A percentile compares a stretch with the other conserved stretches of the same genome.
Evolutionary conservation across 53 echinoderm and acorn worm species (phyloP).

Genomic region (Echinometra lucunter): DNA sequence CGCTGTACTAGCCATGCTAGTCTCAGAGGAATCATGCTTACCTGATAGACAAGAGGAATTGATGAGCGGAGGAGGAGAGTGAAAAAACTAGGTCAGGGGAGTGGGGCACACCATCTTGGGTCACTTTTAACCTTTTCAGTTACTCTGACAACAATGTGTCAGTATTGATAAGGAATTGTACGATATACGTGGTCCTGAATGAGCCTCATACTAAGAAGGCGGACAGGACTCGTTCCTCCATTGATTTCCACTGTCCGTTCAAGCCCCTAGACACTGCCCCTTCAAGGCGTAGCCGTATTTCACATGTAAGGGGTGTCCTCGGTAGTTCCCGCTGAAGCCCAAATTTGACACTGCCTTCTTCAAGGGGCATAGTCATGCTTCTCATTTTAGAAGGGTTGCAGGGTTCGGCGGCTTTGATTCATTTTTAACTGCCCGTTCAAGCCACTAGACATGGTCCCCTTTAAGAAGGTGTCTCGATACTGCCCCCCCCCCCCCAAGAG

Average conservation of each 20-base stretch:
- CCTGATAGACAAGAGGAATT: not conserved
- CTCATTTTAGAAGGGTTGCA: too few relatives aligned
- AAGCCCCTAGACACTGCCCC: not conserved
- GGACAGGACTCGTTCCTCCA: not conserved
- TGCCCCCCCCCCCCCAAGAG: not conserved
- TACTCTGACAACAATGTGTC: not conserved
- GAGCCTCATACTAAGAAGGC: not conserved
- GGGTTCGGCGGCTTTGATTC: too few relatives aligned
- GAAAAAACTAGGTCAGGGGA: not conserved
- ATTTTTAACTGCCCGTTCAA: not conserved
- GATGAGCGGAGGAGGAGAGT: not conserved
- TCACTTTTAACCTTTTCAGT: not conserved
- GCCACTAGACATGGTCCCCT: not conserved
- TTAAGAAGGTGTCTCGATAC: too few relatives aligned
- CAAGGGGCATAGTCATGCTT: too few relatives aligned
- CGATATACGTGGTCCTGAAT: slow-evolving; percentile 16
- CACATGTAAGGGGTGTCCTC: too few relatives aligned
- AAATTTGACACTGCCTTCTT: too few relatives aligned
- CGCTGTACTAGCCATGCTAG: too few relatives aligned
- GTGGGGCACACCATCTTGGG: not conserved
- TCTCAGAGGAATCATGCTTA: too few relatives aligned
- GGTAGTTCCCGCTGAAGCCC: too few relatives aligned
- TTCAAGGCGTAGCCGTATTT: too few relatives aligned
- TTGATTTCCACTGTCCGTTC: slow-evolving; percentile 10
- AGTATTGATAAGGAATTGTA: not conserved